Conservation (phyloP, 2,888 invertebrate species). For the Julus scandinavius region DNA sequence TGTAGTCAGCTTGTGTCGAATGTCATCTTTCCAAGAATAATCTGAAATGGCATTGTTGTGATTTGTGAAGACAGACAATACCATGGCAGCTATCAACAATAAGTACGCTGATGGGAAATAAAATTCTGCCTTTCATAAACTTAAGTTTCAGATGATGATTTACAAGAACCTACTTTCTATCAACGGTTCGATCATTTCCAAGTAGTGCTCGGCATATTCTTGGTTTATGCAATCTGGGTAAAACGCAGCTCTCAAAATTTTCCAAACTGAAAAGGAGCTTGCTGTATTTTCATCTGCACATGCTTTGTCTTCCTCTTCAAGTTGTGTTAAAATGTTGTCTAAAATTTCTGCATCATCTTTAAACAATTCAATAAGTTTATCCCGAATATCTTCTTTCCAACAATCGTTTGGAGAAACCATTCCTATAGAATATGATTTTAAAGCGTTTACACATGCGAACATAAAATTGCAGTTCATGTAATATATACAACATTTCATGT, state of each 20-base stretch:
- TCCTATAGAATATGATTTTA: not conserved
- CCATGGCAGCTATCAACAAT: not conserved
- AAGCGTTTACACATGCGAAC: too few relatives aligned
- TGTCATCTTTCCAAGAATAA: not conserved
- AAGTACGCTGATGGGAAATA: not conserved
- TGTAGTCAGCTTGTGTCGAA: not conserved
- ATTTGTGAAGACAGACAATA: not conserved
- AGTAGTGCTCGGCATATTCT: not conserved
- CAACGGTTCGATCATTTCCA: not conserved
- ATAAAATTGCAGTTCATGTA: not conserved
- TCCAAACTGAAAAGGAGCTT: not conserved
- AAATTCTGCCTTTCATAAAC: too few relatives aligned
- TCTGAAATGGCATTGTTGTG: not conserved
- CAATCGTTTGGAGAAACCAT: not conserved
- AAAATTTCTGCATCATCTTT: not conserved
- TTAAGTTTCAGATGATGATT: not conserved
- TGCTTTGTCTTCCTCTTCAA: not conserved
- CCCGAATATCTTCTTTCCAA: not conserved
- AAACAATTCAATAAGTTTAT: constrained; percentile 16
- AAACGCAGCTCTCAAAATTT: constrained; percentile 33
- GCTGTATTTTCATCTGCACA: not conserved
- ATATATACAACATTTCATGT: not conserved
- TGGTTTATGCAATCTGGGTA: not conserved
- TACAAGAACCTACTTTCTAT: not conserved
- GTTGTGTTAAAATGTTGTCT: not conserved